Conservation (phyloP, 2,888 invertebrate species). For the Synergus gifuensis region DNA sequence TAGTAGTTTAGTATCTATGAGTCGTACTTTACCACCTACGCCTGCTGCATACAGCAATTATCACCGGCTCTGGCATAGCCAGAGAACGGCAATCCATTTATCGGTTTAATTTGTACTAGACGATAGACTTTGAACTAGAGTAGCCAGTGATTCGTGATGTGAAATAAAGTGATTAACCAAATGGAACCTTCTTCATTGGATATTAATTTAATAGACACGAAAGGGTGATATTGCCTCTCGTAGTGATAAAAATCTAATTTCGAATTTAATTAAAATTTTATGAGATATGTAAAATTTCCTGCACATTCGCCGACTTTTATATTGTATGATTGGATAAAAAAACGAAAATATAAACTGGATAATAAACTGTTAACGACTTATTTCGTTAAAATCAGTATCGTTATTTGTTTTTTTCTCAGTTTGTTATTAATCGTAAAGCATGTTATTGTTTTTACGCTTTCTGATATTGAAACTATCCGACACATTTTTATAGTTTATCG, state of each 20-base stretch:
- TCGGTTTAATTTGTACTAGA: constrained; percentile 65
- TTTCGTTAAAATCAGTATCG: neutral
- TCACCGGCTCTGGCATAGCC: constrained; percentile 54
- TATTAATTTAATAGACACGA: neutral
- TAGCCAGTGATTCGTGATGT: constrained; percentile 25
- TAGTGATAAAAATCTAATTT: neutral
- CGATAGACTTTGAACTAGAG: constrained; percentile 62
- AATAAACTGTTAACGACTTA: constrained; percentile 35
- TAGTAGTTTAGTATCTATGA: constrained; percentile 56
- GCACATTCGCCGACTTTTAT: neutral
- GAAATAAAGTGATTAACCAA: constrained; percentile 48
- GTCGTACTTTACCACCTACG: constrained; percentile 64
- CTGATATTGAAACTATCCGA: constrained; percentile 18
- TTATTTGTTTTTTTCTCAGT: neutral
- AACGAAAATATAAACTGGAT: neutral
- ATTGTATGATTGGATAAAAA: neutral
- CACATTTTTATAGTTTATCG: constrained; percentile 5
- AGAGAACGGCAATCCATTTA: constrained; percentile 62
- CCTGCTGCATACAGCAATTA: constrained; percentile 70
- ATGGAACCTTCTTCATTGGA: constrained; percentile 8
- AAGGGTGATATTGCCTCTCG: neutral
- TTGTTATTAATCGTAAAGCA: constrained; percentile 28
- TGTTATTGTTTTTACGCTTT: constrained; percentile 12
- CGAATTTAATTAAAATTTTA: neutral
- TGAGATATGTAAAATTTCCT: constrained; percentile 3